Conservation (phyloP, 1,140 invertebrate species). For the Drosophila suzukii region DNA sequence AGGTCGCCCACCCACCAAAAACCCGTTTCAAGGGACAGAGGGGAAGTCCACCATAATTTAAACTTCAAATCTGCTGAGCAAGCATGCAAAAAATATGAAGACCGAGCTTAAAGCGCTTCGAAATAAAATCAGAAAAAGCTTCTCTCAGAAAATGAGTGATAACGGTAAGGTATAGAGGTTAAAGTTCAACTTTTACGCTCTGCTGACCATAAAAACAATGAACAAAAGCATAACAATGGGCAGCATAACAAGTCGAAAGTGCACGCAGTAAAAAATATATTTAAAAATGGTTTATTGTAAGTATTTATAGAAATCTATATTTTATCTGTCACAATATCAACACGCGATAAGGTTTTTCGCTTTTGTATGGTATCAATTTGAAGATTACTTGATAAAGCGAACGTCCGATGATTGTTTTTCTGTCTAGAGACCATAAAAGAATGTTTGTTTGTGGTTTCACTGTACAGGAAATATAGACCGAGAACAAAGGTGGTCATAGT, state of each 20-base stretch:
- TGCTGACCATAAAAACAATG: constrained; percentile 17
- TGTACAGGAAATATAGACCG: not conserved
- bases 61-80: constrained; percentile 38
- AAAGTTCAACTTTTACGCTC: constrained; percentile 42
- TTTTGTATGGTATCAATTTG: not conserved
- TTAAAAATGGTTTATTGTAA: not conserved
- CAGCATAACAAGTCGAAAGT: constrained; percentile 10
- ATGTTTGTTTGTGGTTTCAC: not conserved
- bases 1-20: constrained; percentile 59
- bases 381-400: constrained; percentile 15
- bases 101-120: constrained; percentile 17
- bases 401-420: constrained; percentile 28
- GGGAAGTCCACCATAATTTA: constrained; percentile 1
- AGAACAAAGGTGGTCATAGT: constrained; percentile 15
- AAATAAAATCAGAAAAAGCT: constrained; percentile 13
- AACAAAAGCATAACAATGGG: constrained; percentile 18
- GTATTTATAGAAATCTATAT: not conserved
- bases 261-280: not conserved
- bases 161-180: constrained; percentile 23
- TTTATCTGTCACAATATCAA: not conserved
- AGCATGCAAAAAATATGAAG: constrained; percentile 12
- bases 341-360: not conserved
- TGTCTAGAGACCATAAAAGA: not conserved
- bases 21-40: constrained; percentile 49
- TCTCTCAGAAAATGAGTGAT: not conserved